A percentile compares a stretch with the other conserved stretches of the same genome.
Evolutionary conservation across 92 coral and sea anemone genomes (phyloP).

Genomic region (Parazoanthus darwini): DNA sequence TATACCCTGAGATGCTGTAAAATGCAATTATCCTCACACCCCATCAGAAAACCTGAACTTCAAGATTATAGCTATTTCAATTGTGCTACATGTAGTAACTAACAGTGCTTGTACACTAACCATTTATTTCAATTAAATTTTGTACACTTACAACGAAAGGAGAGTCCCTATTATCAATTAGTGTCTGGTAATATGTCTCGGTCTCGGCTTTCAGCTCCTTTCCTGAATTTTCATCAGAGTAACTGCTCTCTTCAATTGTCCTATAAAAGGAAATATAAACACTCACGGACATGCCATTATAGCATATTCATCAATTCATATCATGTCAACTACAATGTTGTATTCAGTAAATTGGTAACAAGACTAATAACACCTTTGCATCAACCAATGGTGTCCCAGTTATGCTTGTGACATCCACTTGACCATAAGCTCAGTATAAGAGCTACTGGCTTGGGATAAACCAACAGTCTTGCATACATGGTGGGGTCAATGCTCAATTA

Average conservation of each 20-base stretch:
- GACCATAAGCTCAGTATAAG: too few relatives aligned
- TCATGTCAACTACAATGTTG: too few relatives aligned
- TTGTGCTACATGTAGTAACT: too few relatives aligned
- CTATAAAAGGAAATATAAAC: constrained; percentile 32
- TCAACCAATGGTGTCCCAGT: too few relatives aligned
- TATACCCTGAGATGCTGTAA: too few relatives aligned
- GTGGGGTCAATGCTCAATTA: too few relatives aligned
- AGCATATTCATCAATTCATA: neutral
- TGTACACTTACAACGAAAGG: constrained; percentile 83
- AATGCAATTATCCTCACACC: neutral
- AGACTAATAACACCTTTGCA: too few relatives aligned
- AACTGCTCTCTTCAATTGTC: constrained; percentile 70
- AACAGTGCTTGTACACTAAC: neutral
- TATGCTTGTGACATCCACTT: too few relatives aligned
- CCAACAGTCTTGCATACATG: too few relatives aligned
- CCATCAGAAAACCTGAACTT: neutral
- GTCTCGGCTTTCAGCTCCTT: constrained; percentile 89
- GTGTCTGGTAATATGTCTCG: constrained; percentile 85
- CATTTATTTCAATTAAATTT: neutral
- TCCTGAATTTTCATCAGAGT: constrained; percentile 63
- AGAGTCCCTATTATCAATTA: constrained; percentile 94
- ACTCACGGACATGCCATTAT: neutral
- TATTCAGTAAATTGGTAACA: too few relatives aligned
- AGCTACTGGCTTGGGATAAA: too few relatives aligned
- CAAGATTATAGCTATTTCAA: too few relatives aligned